phyloP scores from a whole-genome alignment of 2,113 vertebrate species.

The Merops nubicus region DNA sequence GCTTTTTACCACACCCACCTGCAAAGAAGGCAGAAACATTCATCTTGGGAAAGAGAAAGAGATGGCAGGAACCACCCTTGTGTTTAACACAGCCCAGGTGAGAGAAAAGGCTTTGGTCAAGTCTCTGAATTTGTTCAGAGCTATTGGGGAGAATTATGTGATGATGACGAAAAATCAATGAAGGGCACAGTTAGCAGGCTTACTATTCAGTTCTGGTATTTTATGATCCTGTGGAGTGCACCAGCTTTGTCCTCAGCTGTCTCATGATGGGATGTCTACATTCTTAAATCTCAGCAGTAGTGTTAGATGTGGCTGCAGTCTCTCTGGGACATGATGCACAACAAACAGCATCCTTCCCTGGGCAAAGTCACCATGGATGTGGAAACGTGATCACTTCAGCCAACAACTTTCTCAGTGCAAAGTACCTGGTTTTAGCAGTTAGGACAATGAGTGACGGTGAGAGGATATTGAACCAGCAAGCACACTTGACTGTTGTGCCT shows the following conservation, averaged over 20 bases:
- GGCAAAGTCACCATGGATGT: not conserved
- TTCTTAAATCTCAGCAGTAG: not conserved
- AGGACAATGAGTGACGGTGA: not conserved
- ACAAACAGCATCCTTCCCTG: not conserved
- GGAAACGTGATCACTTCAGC: not conserved
- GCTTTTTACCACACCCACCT: not conserved
- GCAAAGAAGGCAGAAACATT: not conserved
- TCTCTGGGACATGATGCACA: not conserved
- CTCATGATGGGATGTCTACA: not conserved
- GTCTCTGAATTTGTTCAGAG: not conserved
- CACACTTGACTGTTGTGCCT: not conserved
- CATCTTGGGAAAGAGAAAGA: constrained; percentile 3
- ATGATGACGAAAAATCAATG: rapidly evolving
- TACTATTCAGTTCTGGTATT: not conserved
- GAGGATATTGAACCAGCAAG: not conserved
- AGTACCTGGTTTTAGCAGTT: not conserved
- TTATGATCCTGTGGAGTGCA: not conserved
- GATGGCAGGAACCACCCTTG: not conserved
- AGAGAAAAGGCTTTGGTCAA: not conserved
- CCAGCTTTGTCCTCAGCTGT: not conserved
- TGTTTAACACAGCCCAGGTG: not conserved
- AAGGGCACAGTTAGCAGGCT: not conserved
- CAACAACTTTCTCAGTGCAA: not conserved
- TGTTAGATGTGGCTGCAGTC: not conserved
- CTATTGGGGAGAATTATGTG: not conserved